phyloP scores from a whole-genome alignment of 2,888 invertebrate species.

The Cosmia pyralina region DNA sequence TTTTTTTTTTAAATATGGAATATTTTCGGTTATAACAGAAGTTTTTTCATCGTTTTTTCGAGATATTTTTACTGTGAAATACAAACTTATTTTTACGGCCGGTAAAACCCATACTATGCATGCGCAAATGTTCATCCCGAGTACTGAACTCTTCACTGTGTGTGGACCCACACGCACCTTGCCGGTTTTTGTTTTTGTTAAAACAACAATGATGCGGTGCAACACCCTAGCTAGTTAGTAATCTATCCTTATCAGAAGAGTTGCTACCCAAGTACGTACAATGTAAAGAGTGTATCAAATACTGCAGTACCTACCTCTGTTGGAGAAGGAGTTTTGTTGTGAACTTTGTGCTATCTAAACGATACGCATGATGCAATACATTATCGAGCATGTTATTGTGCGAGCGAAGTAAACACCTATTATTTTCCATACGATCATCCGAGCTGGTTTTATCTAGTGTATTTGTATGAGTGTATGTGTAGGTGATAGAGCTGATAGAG shows the following conservation, averaged over 20 bases:
- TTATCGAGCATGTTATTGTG: constrained; percentile 40
- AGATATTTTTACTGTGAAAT: neutral
- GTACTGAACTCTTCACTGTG: neutral
- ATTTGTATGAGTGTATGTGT: too few relatives aligned
- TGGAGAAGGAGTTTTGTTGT: constrained; percentile 27
- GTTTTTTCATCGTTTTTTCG: neutral
- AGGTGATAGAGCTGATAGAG: too few relatives aligned
- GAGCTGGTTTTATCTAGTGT: constrained; percentile 13
- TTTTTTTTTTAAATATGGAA: neutral
- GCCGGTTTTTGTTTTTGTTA: neutral
- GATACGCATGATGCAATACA: constrained; percentile 8
- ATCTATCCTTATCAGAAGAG: neutral
- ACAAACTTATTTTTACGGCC: neutral
- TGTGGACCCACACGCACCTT: neutral
- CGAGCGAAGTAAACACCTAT: constrained; percentile 38
- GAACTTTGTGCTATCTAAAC: constrained; percentile 30
- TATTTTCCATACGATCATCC: constrained; percentile 6
- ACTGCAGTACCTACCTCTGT: neutral
- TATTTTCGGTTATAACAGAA: neutral
- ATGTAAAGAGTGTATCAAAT: neutral
- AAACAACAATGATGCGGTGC: neutral
- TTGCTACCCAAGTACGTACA: neutral
- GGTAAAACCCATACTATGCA: neutral
- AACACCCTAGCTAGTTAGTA: neutral
- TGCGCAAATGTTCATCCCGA: neutral